These are phyloP conservation scores for Tragopan temminckii DNA, from an alignment of 2,797 vertebrate genomes.

Conservation along the genomic window DNA sequence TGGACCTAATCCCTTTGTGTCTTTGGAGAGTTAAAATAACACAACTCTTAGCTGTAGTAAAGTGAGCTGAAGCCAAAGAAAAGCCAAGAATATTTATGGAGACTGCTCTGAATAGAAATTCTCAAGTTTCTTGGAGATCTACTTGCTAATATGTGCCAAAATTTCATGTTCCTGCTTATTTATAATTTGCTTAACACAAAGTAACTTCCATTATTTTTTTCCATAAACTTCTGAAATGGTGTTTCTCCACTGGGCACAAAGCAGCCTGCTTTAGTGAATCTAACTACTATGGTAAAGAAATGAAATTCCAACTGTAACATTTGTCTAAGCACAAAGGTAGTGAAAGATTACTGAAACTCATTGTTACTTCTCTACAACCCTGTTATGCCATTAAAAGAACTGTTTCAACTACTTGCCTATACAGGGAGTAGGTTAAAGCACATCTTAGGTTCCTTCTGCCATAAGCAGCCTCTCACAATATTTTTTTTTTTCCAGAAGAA, in stretches of 20 bases:
- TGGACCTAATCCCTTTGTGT: neutral
- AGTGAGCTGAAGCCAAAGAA: conserved; percentile 22
- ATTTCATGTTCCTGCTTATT: conserved; percentile 36
- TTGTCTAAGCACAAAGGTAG: neutral
- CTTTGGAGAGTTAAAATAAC: conserved; percentile 36
- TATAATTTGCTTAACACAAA: conserved; percentile 38
- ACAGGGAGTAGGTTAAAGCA: conserved; percentile 15
- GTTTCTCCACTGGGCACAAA: neutral
- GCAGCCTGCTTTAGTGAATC: neutral
- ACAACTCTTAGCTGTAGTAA: conserved; percentile 9
- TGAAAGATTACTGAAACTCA: conserved; percentile 13
- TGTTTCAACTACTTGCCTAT: neutral
- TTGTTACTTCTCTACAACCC: neutral
- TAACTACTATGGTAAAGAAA: neutral
- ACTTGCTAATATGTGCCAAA: neutral
- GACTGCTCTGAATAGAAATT: neutral
- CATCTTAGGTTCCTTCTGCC: conserved; percentile 9
- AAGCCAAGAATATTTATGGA: conserved; percentile 28
- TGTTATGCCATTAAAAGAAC: neutral
- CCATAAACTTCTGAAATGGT: neutral
- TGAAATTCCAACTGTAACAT: neutral
- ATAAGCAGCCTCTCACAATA: conserved; percentile 43
- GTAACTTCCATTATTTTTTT: neutral
- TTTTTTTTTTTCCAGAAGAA: conserved; percentile 25
- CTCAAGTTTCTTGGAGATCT: neutral